Evolutionary conservation across 2,888 invertebrate species (phyloP), one percentile per base, ranked within the genome.

Genomic region (Lottia gigantea): DNA sequence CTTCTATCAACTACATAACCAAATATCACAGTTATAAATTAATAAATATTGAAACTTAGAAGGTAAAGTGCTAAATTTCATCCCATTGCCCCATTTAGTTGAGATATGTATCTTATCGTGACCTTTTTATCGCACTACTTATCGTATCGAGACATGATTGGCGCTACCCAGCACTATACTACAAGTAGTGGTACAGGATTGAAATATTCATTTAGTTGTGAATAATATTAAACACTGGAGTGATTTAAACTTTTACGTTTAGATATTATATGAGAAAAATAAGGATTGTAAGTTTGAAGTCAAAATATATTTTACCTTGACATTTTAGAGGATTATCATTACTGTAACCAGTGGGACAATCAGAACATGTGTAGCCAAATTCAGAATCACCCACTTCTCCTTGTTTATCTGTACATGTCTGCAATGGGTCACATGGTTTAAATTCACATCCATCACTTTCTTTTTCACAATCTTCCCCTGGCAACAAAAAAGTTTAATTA

Each of bases 391-490:
- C 68, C 40, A 40, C 2, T 11, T 40, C 11, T 11, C 40, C 40
- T 1, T 61, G 14, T 19, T 70, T 68, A 55, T 78, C 78, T 23
- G 74, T 75, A 61, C 78, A 78, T 14, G 64, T 71, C 49, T 73
- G 71, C 7, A 55, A 66, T 7, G 49, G 25, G 11, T 73, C 66
- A 71, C 78, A 79, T 6, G 77, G 75, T 16, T 66, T 49, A n/a
- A 64, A 63, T 7, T 46, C 64, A 71, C 78, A 79, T 14, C 76
- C 77, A 71, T 77, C 68, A n/a, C 67, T 46, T 26, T 78, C 74
- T 3, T 1, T 62, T n/a, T 72, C 71, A 70, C 78, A 78, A 12
- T 69, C 46, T 16, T 70, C 66, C n/a, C 78, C 78, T 78, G 67
- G 1, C 64, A 25, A n/a, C n/a, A 64, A 62, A 46, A 23, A 23